Conservation (phyloP, 2,888 invertebrate species). For the Dorcus hopei region DNA sequence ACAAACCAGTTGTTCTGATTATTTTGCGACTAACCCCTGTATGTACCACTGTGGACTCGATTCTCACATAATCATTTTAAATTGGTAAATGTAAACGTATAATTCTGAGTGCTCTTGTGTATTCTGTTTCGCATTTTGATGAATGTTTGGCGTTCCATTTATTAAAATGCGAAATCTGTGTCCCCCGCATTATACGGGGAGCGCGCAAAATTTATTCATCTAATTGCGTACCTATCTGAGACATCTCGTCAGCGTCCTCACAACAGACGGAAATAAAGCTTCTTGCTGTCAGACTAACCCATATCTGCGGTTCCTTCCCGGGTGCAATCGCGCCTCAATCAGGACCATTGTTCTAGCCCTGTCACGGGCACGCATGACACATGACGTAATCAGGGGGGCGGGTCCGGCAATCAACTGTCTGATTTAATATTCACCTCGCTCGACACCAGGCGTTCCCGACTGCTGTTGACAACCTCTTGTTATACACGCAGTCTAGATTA, state of each 20-base stretch:
- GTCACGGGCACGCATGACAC: slow-evolving; percentile 47
- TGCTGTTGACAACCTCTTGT: slow-evolving; percentile 46
- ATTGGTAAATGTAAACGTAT: no score
- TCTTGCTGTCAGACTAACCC: slow-evolving; percentile 37
- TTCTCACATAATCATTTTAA: no score
- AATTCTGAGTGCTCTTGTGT: no score
- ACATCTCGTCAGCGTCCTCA: slow-evolving; percentile 2
- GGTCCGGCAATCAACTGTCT: slow-evolving; percentile 48
- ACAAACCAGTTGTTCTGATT: no score
- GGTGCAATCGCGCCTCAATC: slow-evolving; percentile 44
- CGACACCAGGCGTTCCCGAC: slow-evolving; percentile 43
- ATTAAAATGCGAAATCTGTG: no score
- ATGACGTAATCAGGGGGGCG: slow-evolving; percentile 49
- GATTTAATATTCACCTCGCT: slow-evolving; percentile 50
- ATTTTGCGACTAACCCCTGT: no score
- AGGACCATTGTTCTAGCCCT: slow-evolving; percentile 46
- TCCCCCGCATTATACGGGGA: not conserved
- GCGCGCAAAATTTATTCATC: not conserved
- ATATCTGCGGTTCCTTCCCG: slow-evolving; percentile 35
- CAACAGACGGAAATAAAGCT: slow-evolving; percentile 35
- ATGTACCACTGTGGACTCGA: no score
- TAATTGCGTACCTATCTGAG: no score
- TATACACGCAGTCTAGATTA: slow-evolving; percentile 37
- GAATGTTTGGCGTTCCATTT: no score
- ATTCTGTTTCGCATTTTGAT: no score